phyloP scores from a whole-genome alignment of 2,888 invertebrate species.

The Dicroscelio sp. region DNA sequence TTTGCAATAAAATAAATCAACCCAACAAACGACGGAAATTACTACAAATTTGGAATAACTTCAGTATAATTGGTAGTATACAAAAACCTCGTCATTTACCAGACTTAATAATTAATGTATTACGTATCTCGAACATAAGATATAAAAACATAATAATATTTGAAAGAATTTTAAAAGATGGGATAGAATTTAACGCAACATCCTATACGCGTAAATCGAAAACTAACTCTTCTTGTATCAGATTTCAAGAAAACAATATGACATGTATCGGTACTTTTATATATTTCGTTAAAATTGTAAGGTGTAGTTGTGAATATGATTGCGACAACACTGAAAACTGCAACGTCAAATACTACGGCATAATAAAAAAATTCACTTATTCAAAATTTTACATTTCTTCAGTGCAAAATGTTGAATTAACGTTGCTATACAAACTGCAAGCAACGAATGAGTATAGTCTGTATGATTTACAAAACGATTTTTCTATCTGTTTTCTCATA shows the following conservation, averaged over 20 bases:
- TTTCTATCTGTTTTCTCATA: constrained; percentile 5
- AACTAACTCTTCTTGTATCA: constrained; percentile 8
- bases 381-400: neutral
- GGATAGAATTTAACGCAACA: neutral
- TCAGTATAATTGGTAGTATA: neutral
- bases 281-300: neutral
- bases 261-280: neutral
- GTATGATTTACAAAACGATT: constrained; percentile 5
- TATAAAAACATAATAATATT: neutral
- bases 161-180: constrained; percentile 1
- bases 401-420: neutral
- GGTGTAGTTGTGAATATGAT: neutral
- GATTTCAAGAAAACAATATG: neutral
- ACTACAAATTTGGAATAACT: neutral
- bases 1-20: no score
- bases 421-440: neutral
- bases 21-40: neutral
- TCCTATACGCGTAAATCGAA: constrained; percentile 1
- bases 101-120: neutral
- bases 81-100: neutral
- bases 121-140: neutral
- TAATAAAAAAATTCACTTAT: neutral
- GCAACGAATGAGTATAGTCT: neutral
- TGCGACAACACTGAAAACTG: neutral
- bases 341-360: neutral